phyloP scores from a whole-genome alignment of 2,797 vertebrate genomes.

The Hippocampus kuda region DNA sequence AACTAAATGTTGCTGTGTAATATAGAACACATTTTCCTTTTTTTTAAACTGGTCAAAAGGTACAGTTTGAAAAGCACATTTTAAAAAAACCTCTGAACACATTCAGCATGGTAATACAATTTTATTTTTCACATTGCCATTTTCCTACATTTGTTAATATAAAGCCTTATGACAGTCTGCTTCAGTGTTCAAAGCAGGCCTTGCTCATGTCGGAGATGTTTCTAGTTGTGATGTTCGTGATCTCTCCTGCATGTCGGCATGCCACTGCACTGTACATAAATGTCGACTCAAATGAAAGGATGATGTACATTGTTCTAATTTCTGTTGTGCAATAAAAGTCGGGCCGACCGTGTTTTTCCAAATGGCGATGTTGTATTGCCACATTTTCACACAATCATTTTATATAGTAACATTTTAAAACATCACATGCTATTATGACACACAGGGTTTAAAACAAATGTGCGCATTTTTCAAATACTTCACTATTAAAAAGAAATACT shows the following conservation, averaged over 20 bases:
- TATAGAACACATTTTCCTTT: constrained; percentile 5
- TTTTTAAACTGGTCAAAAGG: constrained; percentile 7
- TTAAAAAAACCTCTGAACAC: neutral
- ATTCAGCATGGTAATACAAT: neutral
- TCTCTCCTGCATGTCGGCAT: constrained; percentile 50
- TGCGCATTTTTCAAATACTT: neutral
- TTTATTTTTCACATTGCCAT: constrained; percentile 11
- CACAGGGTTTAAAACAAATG: too few species aligned
- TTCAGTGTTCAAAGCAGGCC: constrained; percentile 10
- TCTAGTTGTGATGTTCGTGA: constrained; percentile 32
- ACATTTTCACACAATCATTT: neutral
- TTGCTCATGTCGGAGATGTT: constrained; percentile 21
- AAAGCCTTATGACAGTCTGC: constrained; percentile 14
- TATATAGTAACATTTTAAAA: neutral
- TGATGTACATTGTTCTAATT: constrained; percentile 41
- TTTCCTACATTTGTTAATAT: constrained; percentile 9
- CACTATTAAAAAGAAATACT: neutral
- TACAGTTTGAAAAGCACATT: constrained; percentile 11
- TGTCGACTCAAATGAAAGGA: constrained; percentile 25
- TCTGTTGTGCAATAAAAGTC: constrained; percentile 44
- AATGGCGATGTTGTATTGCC: constrained; percentile 7
- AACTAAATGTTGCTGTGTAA: constrained; percentile 14
- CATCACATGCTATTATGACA: constrained; percentile 1
- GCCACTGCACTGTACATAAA: constrained; percentile 28
- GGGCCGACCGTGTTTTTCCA: constrained; percentile 33